Evolutionary conservation across 2,888 invertebrate genomes (phyloP).

Genomic region (Acanthococcus lagerstroemiae): DNA sequence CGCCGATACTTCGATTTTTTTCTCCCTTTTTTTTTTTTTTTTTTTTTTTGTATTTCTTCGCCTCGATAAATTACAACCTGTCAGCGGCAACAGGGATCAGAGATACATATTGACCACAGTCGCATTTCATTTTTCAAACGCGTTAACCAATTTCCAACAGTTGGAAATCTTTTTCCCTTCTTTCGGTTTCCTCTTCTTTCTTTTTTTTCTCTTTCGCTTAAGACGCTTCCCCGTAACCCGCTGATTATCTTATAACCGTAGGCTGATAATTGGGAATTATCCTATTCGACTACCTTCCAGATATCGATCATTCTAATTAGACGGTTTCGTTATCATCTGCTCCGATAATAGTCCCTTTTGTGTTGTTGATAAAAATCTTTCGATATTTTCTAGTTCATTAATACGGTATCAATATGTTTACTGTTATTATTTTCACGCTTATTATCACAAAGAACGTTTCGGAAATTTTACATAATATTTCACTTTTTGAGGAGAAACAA

Average conservation of each 20-base stretch:
- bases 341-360: not conserved
- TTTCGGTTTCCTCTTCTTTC: not conserved
- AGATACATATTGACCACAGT: not conserved
- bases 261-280: slow-evolving; percentile 25
- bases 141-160: not conserved
- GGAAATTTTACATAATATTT: not conserved
- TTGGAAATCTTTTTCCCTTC: not conserved
- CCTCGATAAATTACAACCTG: slow-evolving; percentile 19
- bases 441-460: not conserved
- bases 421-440: not conserved
- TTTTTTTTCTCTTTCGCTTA: not conserved
- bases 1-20: not conserved
- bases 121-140: not conserved
- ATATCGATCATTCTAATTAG: slow-evolving; percentile 28
- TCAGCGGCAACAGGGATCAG: not conserved
- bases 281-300: slow-evolving; percentile 3
- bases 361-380: slow-evolving; percentile 6
- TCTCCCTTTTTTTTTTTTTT: slow-evolving; percentile 7
- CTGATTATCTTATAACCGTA: slow-evolving; percentile 19
- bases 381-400: not conserved
- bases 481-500: no score
- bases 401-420: not conserved
- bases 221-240: no score
- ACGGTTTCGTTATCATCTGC: slow-evolving; percentile 17
- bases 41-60: slow-evolving; percentile 3